Evolutionary conservation across 1,140 invertebrate species (phyloP), one percentile per base, ranked within the genome.

Genomic region (Platyscapa corneri): DNA sequence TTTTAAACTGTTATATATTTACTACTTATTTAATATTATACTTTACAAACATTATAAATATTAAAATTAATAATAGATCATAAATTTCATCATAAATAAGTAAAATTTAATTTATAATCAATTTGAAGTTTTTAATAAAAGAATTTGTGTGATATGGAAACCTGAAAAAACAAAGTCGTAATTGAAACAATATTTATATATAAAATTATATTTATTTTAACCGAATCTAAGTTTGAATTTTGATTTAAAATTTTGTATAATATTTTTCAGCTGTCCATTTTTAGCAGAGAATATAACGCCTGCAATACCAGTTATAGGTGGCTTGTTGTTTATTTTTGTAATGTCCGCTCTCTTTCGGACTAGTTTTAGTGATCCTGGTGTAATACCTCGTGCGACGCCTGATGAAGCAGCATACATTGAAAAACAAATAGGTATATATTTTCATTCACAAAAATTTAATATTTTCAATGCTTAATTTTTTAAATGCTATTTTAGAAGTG

Each of bases 371-470:
- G 98, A 99, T 94, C 98, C 98, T 70, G 98, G 98, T 85, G 97
- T 99, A 87, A 97, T 99, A 89, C 98, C 98, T 85, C 93, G 96
- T 89, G 98, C 98, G 65, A 97, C 97, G 53, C 94, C 95, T 72
- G 97, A 98, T 91, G 98, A 99, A 95, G 97, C 97, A 86, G 96
- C 97, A 87, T 97, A 98, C 91, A 97, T 98, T 87, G 98, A 99
- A 94, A 97, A 96, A 94, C 96, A 96, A 95, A 96, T 96, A 91
- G 96, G 96, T 96, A 94, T 34, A 49, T 65, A 67, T 30, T 53
- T 74, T 56, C 20, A 56, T 30, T 18, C 8, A 56, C 7, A 82
- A 82, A 70, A 70, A 75, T 53, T 75, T 78, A 34, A 34, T 34
- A 64, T 67, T 60, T 79, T 77, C 39, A 76, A 37, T 60, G 79